These are phyloP conservation scores for Bugulina stolonifera DNA, from an alignment of 2,888 invertebrate species.

Conservation along the genomic window DNA sequence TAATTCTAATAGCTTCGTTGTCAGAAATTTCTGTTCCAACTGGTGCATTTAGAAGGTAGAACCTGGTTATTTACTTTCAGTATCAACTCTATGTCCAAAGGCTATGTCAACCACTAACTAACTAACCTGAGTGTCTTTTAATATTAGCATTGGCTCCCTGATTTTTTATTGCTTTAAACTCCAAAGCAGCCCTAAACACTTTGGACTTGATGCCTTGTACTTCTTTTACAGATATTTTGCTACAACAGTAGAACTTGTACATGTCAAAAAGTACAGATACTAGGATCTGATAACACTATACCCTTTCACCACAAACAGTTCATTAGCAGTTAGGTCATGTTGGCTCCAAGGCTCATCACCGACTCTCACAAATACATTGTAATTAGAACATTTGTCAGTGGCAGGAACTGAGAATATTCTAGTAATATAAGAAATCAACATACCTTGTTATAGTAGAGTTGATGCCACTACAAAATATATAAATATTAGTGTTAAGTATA, in stretches of 20 bases:
- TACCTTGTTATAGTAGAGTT: slow-evolving; percentile 18
- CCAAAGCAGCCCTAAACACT: slow-evolving; percentile 3
- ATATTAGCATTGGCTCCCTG: neutral
- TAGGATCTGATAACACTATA: no score
- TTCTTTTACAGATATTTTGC: slow-evolving; percentile 15
- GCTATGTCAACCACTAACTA: no score
- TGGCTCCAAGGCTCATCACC: no score
- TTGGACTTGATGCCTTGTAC: neutral
- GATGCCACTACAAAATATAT: slow-evolving; percentile 19
- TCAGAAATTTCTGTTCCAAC: no score
- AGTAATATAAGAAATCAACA: neutral
- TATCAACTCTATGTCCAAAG: no score
- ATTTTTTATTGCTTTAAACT: neutral
- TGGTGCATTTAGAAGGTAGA: no score
- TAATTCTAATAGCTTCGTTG: no score
- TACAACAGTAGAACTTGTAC: slow-evolving; percentile 1
- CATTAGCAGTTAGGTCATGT: no score
- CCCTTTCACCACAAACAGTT: no score
- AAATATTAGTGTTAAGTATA: neutral
- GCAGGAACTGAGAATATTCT: slow-evolving; percentile 34
- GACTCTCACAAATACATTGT: no score
- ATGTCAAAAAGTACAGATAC: no score
- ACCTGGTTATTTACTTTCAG: no score
- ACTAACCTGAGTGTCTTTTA: neutral
- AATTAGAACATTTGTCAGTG: slow-evolving; percentile 83